A percentile compares a stretch with the other conserved stretches of the same genome.
These are phyloP conservation scores for Solenopsis invicta DNA, from an alignment of 1,140 invertebrate species.

Conservation along the genomic window DNA sequence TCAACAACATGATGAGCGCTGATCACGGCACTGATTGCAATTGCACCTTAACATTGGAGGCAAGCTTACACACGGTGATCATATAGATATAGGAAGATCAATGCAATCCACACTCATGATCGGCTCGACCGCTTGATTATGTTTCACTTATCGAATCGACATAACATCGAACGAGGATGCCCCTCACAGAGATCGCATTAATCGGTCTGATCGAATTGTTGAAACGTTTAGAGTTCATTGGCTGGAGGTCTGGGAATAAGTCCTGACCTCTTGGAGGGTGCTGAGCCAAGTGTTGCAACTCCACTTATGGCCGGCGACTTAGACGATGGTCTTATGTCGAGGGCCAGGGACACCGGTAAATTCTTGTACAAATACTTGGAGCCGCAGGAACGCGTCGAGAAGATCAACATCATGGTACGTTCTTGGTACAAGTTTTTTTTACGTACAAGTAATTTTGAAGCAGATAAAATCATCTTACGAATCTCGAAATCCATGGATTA, in stretches of 20 bases:
- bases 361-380: conserved; percentile 90
- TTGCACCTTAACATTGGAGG: conserved; percentile 43
- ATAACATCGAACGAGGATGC: conserved; percentile 38
- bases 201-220: conserved; percentile 70
- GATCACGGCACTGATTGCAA: conserved; percentile 51
- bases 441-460: not conserved
- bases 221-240: conserved; percentile 84
- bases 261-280: conserved; percentile 85
- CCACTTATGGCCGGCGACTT: conserved; percentile 87
- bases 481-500: conserved; percentile 4
- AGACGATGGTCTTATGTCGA: conserved; percentile 92
- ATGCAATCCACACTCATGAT: conserved; percentile 42
- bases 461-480: not conserved
- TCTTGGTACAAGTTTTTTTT: conserved; percentile 16
- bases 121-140: conserved; percentile 46
- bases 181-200: conserved; percentile 34
- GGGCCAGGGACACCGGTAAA: conserved; percentile 92
- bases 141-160: conserved; percentile 39
- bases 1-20: conserved; percentile 36
- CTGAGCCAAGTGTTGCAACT: conserved; percentile 85
- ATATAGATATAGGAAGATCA: conserved; percentile 53
- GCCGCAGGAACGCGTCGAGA: conserved; percentile 88
- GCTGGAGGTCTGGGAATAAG: conserved; percentile 85
- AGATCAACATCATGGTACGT: conserved; percentile 91
- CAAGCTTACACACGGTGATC: conserved; percentile 42